Conservation (phyloP, 2,888 invertebrate genomes). For the Erebia aethiops region DNA sequence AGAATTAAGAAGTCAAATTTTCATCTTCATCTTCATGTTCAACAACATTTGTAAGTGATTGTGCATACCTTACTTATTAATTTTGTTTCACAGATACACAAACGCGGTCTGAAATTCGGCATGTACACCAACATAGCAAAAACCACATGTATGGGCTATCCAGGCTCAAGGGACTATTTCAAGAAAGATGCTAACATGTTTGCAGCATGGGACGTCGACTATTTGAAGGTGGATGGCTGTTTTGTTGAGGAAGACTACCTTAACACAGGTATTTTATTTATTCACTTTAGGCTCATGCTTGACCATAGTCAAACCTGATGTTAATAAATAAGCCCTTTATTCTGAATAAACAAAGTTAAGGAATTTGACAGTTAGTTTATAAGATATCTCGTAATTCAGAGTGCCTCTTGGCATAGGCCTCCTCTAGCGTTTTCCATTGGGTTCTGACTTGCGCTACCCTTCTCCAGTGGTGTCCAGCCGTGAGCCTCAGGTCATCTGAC, state of each 20-base stretch:
- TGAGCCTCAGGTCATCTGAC: too few relatives aligned
- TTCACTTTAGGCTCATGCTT: too few relatives aligned
- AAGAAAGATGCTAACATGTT: slow-evolving; percentile 87
- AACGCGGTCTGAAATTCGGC: slow-evolving; percentile 89
- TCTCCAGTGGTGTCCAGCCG: too few relatives aligned
- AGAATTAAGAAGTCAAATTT: not conserved
- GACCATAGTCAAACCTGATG: too few relatives aligned
- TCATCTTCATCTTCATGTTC: not conserved
- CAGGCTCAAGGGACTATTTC: slow-evolving; percentile 86
- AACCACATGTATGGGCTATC: slow-evolving; percentile 89
- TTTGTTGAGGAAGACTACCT: slow-evolving; percentile 80
- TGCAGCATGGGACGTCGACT: slow-evolving; percentile 91
- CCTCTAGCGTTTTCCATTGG: too few relatives aligned
- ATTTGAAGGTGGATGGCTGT: slow-evolving; percentile 92
- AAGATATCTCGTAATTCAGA: too few relatives aligned
- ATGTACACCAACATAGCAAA: slow-evolving; percentile 92
- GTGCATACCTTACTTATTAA: not conserved
- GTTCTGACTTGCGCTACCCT: too few relatives aligned
- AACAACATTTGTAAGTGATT: not conserved
- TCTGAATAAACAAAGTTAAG: too few relatives aligned
- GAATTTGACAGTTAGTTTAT: too few relatives aligned
- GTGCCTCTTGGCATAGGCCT: too few relatives aligned
- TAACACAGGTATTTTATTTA: slow-evolving; percentile 56
- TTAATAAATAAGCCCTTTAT: too few relatives aligned
- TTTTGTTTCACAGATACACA: slow-evolving; percentile 83